Evolutionary conservation across 2,797 vertebrate species (phyloP).

Genomic region (Tamandua tetradactyla): DNA sequence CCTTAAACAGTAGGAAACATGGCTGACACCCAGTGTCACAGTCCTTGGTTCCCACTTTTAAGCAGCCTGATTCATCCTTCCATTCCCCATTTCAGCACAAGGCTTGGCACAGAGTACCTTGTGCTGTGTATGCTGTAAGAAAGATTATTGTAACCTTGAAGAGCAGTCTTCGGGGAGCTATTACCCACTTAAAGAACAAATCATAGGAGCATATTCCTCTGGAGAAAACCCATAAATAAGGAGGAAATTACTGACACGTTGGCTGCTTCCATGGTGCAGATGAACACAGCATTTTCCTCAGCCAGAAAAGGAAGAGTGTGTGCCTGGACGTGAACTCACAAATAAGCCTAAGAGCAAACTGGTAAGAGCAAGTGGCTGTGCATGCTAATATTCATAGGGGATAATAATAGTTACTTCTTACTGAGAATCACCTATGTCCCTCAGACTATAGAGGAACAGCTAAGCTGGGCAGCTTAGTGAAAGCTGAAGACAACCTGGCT

Average conservation of each 20-base stretch:
- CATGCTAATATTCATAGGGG: neutral
- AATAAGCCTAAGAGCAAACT: neutral
- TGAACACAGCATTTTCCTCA: neutral
- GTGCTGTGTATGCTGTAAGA: neutral
- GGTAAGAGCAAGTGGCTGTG: neutral
- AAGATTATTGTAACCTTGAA: neutral
- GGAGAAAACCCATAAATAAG: slow-evolving; percentile 9
- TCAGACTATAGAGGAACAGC: neutral
- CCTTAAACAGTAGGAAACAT: neutral
- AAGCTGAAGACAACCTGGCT: neutral
- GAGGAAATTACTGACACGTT: neutral
- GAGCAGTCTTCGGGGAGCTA: neutral
- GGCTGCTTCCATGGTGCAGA: neutral
- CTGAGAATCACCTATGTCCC: neutral
- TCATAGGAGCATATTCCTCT: neutral
- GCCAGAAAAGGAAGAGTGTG: neutral
- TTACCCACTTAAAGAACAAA: neutral
- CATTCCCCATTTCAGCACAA: neutral
- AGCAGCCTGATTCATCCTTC: neutral
- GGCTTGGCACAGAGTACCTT: neutral
- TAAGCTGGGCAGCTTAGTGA: neutral
- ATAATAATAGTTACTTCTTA: neutral
- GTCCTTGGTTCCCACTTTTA: neutral
- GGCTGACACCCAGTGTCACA: neutral
- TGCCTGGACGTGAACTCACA: neutral